A percentile compares a stretch with the other conserved stretches of the same genome.
phyloP scores from a whole-genome alignment of 2,113 vertebrate species.

The Cyanoderma ruficeps region DNA sequence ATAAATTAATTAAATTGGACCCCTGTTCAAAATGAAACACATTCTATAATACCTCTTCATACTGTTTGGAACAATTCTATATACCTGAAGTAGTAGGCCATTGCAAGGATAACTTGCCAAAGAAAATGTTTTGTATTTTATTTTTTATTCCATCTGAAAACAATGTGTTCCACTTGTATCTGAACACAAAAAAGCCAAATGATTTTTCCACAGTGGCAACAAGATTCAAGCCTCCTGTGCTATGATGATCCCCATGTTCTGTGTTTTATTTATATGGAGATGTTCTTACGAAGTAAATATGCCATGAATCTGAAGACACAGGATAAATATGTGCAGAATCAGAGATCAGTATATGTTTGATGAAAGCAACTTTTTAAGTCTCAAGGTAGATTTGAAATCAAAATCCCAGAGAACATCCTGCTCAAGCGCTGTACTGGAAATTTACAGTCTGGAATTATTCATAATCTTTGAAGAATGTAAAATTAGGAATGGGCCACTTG shows the following conservation, averaged over 20 bases:
- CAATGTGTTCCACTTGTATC: fast-evolving
- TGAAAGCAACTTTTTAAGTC: neutral
- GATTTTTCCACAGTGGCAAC: neutral
- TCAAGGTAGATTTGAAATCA: neutral
- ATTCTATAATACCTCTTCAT: neutral
- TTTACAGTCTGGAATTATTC: neutral
- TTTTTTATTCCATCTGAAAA: neutral
- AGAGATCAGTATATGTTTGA: neutral
- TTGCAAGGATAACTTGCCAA: neutral
- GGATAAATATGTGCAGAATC: neutral
- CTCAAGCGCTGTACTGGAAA: neutral
- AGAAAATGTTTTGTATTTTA: neutral
- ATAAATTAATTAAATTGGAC: neutral
- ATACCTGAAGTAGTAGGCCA: neutral
- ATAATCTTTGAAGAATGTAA: neutral
- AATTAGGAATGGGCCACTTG: neutral
- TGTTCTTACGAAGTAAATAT: neutral
- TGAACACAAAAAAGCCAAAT: neutral
- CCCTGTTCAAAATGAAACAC: neutral
- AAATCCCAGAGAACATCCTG: neutral
- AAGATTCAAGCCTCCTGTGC: neutral
- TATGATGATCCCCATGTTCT: neutral
- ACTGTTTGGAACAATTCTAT: neutral
- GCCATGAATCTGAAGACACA: neutral
- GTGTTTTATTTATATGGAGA: neutral